Conservation (phyloP, 2,888 invertebrate species). For the Electrophaes corylata region DNA sequence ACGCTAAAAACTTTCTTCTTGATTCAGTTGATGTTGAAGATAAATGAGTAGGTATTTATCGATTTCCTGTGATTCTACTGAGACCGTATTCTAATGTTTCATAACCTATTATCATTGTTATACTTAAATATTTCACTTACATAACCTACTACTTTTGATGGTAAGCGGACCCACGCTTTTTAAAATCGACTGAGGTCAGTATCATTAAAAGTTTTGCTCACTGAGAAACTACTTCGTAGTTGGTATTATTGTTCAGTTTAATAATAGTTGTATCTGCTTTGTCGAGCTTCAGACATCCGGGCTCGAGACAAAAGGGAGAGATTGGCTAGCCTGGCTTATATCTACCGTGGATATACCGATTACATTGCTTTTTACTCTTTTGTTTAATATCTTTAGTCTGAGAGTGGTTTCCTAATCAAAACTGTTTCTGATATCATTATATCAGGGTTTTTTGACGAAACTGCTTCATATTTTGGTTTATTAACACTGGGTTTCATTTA, state of each 20-base stretch:
- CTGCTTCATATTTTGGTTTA: slow-evolving; percentile 18
- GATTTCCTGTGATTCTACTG: too few species aligned
- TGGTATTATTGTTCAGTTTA: slow-evolving; percentile 10
- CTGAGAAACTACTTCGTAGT: neutral
- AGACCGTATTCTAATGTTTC: too few species aligned
- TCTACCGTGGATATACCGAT: slow-evolving; percentile 15
- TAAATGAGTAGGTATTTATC: too few species aligned
- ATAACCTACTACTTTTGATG: too few species aligned
- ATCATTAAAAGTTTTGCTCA: slow-evolving; percentile 14
- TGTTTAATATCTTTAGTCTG: slow-evolving; percentile 12
- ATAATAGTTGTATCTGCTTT: slow-evolving; percentile 16
- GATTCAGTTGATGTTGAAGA: too few species aligned
- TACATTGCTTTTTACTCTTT: slow-evolving; percentile 20
- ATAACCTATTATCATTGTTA: too few species aligned
- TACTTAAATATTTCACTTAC: too few species aligned
- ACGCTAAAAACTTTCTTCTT: too few species aligned
- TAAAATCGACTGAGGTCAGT: neutral
- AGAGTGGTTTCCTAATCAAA: slow-evolving; percentile 11
- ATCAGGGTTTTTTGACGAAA: slow-evolving; percentile 22
- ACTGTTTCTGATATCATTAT: slow-evolving; percentile 29
- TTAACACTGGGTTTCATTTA: slow-evolving; percentile 24
- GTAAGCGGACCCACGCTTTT: neutral
- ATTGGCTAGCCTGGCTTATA: slow-evolving; percentile 17
- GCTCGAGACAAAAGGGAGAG: slow-evolving; percentile 22
- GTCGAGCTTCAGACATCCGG: slow-evolving; percentile 20